Base-by-base conservation (phyloP, 2,888 invertebrate species). In the Volucella inanis region DNA sequence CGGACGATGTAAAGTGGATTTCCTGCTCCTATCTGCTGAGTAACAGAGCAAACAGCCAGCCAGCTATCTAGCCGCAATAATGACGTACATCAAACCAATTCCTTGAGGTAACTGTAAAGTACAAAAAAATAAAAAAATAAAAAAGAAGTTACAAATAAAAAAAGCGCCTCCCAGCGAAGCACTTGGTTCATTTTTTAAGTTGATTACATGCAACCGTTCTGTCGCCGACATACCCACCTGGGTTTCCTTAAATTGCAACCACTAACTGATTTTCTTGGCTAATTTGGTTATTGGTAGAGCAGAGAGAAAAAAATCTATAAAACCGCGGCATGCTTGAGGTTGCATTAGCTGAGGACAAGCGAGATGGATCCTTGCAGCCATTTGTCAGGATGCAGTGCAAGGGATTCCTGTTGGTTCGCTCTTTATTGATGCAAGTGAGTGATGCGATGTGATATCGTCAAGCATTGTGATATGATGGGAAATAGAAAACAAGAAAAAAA, bases 11-110 rank as follows among this genome's bases (percentile, higher is more conserved):
- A 47, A 78, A 87, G 71, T 84, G 80, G 80, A 82, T 75, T 68
- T 68, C 64, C 82, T 72, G 64, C 55, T 85, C 68, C 50, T 80
- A 78, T 87, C 81, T 4, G 72, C 75, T 77, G 85, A 76, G 74
- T 85, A 87, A 71, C 87, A 87, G 31, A 31, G 83, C 82, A 85
- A 62, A 74, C 78, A 49, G 62, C 65, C 79, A 87, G 82, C 70
- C 82, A 64, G 31, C 49, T 62, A 71, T 72, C 76, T 80, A 76
- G 68, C 76, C 74, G 41, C 85, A 72, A 47, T 54, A 76, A 45
- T 41, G 64, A 50, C 57, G 47, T 61, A 14, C 50, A 14, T 39
- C 12, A 15, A 31, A 45, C 3, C 14, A 41, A 55, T 50, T 65
- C 65, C 72, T 70, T 38, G 61, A 52, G 50, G 65, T 10, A 52